Evolutionary conservation across 2,797 vertebrate species (phyloP), one percentile per base, ranked within the genome.

Genomic region (Cuniculus paca): DNA sequence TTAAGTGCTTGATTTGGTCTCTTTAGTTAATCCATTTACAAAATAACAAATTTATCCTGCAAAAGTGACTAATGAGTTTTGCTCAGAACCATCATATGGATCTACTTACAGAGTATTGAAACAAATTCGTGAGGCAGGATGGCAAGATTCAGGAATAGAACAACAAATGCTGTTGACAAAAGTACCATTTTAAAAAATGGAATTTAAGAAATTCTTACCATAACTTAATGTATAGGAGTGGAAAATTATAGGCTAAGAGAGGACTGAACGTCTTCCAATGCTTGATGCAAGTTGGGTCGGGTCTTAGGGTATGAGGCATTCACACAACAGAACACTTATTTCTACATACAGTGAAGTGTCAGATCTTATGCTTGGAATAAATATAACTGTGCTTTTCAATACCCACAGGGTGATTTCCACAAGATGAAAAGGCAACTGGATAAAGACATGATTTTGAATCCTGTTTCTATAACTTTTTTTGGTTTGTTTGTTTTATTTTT

Each of bases 181-280:
- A 90, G 61, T 91, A 72, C 54, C 48, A 72, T 79, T 96, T 82
- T 48, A 54, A 82, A 60, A 95, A 78, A 52, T 63, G 34, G 36
- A 70, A 90, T 95, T 87, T 89, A 94, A 58, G 58, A 72, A 94
- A 92, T 89, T 70, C 39, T 75, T 93, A 61, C 48, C 58, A 11
- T 61, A 82, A 82, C 26, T 70, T 91, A 60, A 81, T 85, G 42
- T 72, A 50, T 45, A 84, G 45, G 48, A 82, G 36, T 72, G 6
- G 45, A 80, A 85, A 39, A 87, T 70, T 93, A 31, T 72, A 93
- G 88, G 12, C 26, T 88, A 52, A 87, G 45, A 96, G 63, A 90
- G 56, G 42, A 61, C 39, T 85, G 68, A 93, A 56, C 31, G 36
- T 70, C 60, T 52, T 48, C 42, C 75, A 87, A 70, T 48, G 16